phyloP scores from a whole-genome alignment of 1,140 invertebrate species.

The Sinonovacula constricta region DNA sequence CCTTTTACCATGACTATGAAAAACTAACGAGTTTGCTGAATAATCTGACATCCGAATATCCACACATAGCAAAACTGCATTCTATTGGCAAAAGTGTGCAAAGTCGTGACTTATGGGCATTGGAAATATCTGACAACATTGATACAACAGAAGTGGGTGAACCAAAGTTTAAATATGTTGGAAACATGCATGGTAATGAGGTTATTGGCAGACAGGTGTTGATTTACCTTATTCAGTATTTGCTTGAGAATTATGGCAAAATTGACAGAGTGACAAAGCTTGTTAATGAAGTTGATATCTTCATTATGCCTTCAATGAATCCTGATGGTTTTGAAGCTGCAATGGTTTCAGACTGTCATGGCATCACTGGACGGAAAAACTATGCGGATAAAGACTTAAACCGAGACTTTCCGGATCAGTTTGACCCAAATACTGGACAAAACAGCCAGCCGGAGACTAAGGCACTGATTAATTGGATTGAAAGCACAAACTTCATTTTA shows the following conservation, averaged over 20 bases:
- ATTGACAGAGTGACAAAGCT: constrained; percentile 85
- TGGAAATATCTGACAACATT: constrained; percentile 89
- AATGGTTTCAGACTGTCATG: constrained; percentile 66
- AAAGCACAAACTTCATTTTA: constrained; percentile 92
- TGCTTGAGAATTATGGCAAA: constrained; percentile 84
- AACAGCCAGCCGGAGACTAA: constrained; percentile 95
- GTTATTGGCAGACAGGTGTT: constrained; percentile 90
- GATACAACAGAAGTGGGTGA: constrained; percentile 75
- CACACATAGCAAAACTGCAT: constrained; percentile 85
- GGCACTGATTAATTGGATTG: constrained; percentile 95
- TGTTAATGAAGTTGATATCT: constrained; percentile 89
- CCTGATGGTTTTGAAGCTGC: constrained; percentile 95
- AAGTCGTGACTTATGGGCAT: constrained; percentile 86
- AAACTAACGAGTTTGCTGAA: constrained; percentile 69
- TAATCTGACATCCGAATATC: constrained; percentile 78
- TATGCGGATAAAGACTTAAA: constrained; percentile 93
- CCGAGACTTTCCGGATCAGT: constrained; percentile 98
- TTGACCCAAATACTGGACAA: constrained; percentile 61
- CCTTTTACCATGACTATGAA: constrained; percentile 74
- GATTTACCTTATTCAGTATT: constrained; percentile 90
- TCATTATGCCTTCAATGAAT: constrained; percentile 98
- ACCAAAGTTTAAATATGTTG: constrained; percentile 88
- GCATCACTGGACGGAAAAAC: constrained; percentile 87
- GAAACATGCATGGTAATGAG: constrained; percentile 95
- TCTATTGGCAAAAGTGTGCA: constrained; percentile 89